These are phyloP conservation scores for Pedionomus torquatus DNA, from an alignment of 2,113 vertebrate genomes.

Conservation along the genomic window DNA sequence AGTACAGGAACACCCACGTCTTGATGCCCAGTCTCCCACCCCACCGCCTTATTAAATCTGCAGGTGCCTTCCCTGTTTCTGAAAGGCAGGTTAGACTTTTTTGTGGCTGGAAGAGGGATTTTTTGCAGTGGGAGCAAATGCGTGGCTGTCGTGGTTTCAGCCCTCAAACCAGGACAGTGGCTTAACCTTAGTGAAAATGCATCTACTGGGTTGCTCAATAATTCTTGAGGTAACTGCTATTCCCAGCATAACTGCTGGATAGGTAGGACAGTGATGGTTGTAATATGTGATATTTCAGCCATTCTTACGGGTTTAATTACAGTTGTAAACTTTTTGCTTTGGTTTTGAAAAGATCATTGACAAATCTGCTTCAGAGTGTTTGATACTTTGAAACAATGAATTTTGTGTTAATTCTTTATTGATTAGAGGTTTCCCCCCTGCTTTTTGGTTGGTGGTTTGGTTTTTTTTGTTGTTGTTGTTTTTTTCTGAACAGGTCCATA, in stretches of 20 bases:
- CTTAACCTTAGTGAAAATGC: background rate
- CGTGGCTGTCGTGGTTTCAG: too few relatives aligned
- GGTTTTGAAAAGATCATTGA: background rate
- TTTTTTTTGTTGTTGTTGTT: too few relatives aligned
- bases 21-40: background rate
- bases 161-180: too few relatives aligned
- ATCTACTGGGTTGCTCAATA: background rate
- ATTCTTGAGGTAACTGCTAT: background rate
- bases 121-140: background rate
- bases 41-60: background rate
- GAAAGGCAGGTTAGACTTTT: background rate
- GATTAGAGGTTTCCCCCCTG: background rate
- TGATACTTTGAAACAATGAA: background rate
- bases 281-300: background rate
- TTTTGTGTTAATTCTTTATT: background rate
- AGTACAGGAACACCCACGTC: fast-evolving
- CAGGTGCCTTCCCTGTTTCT: background rate
- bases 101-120: background rate
- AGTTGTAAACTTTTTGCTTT: background rate
- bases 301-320: background rate
- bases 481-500: background rate
- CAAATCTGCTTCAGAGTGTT: background rate
- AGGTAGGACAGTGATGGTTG: background rate
- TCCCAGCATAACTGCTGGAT: background rate
- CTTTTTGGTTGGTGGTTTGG: too few relatives aligned